phyloP scores from a whole-genome alignment of 2,888 invertebrate species.

The Azorinus chamasolen region DNA sequence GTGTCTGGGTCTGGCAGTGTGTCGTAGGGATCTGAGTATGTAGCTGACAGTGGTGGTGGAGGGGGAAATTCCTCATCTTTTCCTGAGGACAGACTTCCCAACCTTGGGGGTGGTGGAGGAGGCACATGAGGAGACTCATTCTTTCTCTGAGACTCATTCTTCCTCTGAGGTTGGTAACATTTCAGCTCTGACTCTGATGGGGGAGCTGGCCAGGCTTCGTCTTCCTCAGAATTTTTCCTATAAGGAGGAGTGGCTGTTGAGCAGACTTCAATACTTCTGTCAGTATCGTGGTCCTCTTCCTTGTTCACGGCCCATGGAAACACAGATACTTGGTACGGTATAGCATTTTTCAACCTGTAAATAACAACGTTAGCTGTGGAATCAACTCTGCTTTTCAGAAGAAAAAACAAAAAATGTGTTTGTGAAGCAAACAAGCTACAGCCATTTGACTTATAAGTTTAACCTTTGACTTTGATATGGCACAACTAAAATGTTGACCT shows the following conservation, averaged over 20 bases:
- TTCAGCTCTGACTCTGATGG: constrained; percentile 32
- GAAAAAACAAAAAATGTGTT: too few relatives aligned
- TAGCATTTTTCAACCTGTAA: constrained; percentile 14
- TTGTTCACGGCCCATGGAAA: constrained; percentile 61
- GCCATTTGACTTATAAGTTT: too few relatives aligned
- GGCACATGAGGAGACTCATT: constrained; percentile 59
- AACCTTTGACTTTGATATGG: too few relatives aligned
- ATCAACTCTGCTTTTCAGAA: too few relatives aligned
- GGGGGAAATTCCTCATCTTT: constrained; percentile 3
- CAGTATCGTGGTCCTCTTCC: constrained; percentile 6
- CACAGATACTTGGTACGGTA: constrained; percentile 64
- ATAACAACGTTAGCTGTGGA: too few relatives aligned
- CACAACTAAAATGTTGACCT: too few relatives aligned
- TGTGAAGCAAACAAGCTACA: too few relatives aligned
- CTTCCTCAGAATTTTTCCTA: neutral
- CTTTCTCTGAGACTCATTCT: neutral
- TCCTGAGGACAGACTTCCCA: constrained; percentile 37
- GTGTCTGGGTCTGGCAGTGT: constrained; percentile 26
- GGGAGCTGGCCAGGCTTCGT: constrained; percentile 46
- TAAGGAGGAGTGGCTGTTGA: constrained; percentile 53
- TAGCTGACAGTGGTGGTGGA: constrained; percentile 25
- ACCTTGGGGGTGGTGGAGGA: constrained; percentile 60
- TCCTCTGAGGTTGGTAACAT: too few relatives aligned
- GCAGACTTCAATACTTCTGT: constrained; percentile 41
- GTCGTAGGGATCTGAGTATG: constrained; percentile 61